Percentiles rank a stretch among this genome's conserved stretches.
Evolutionary conservation across 2,888 invertebrate species (phyloP).

Genomic region (Eristalis arbustorum): DNA sequence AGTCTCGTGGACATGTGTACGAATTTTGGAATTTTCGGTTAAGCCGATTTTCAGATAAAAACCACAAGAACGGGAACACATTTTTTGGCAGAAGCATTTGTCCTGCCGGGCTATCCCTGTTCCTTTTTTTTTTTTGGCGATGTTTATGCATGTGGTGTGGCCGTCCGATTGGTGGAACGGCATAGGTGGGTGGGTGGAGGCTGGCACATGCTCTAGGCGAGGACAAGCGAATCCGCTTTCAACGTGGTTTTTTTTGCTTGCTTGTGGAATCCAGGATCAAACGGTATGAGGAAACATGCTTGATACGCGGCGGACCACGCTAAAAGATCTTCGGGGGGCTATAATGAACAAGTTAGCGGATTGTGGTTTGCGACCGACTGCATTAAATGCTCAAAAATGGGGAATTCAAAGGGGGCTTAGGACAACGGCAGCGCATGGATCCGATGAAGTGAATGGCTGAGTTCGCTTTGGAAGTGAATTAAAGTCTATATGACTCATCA

Average conservation of each 20-base stretch:
- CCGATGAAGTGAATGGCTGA: not conserved
- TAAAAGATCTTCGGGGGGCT: not conserved
- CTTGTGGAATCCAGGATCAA: conserved; percentile 2
- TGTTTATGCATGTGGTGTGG: not conserved
- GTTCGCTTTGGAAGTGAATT: too few relatives aligned
- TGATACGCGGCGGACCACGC: not conserved
- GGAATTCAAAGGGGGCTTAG: not conserved
- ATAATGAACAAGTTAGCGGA: not conserved
- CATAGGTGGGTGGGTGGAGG: not conserved
- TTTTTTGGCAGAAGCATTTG: conserved; percentile 60
- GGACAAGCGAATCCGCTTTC: conserved; percentile 37
- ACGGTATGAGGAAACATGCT: not conserved
- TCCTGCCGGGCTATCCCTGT: not conserved
- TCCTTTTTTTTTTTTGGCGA: not conserved
- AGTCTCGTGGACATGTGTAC: conserved; percentile 12
- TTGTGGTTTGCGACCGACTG: not conserved
- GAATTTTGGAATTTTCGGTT: conserved; percentile 52
- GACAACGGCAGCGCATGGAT: not conserved
- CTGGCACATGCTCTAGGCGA: not conserved
- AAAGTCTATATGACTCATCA: too few relatives aligned
- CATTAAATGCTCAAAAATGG: not conserved
- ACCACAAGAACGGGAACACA: conserved; percentile 54
- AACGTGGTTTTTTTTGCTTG: conserved; percentile 13
- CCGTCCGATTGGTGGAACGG: not conserved
- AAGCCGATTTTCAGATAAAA: conserved; percentile 67